phyloP scores from a whole-genome alignment of 1,140 invertebrate genomes.

The Physella acuta region DNA sequence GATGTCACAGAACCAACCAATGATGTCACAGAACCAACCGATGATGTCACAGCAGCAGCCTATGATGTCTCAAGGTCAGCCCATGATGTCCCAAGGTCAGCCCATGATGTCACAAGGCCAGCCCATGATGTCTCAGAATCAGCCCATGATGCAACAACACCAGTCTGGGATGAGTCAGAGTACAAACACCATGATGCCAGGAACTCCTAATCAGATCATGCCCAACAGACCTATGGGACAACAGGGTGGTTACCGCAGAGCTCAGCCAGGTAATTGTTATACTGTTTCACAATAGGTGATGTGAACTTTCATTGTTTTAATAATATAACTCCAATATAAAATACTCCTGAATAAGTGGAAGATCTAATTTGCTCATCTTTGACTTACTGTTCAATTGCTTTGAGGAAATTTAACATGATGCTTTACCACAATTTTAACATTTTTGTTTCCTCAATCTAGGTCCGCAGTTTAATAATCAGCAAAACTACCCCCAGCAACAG shows the following conservation, averaged over 20 bases:
- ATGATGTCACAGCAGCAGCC: slow-evolving; percentile 10
- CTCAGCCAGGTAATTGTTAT: slow-evolving; percentile 16
- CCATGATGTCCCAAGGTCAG: slow-evolving; percentile 10
- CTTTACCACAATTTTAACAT: no score
- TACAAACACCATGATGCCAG: slow-evolving; percentile 3
- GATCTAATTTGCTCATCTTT: neutral
- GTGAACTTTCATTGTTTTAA: neutral
- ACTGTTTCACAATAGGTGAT: no score
- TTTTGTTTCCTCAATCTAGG: neutral
- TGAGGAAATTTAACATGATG: no score
- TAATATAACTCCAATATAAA: neutral
- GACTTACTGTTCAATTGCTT: neutral
- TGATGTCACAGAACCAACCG: slow-evolving; percentile 10
- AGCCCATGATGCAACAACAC: slow-evolving; percentile 14
- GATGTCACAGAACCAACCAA: slow-evolving; percentile 12
- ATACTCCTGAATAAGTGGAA: neutral
- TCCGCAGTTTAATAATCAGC: slow-evolving; percentile 12
- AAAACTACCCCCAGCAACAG: slow-evolving; percentile 17
- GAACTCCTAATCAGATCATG: slow-evolving; percentile 19
- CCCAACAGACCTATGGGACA: slow-evolving; percentile 5
- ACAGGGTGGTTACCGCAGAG: slow-evolving; percentile 16
- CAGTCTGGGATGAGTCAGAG: slow-evolving; percentile 10
- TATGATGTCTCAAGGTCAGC: slow-evolving; percentile 8
- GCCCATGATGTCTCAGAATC: slow-evolving; percentile 4
- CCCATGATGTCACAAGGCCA: slow-evolving; percentile 4